Percentiles rank a stretch among this genome's conserved stretches.
Evolutionary conservation across 2,113 vertebrate genomes (phyloP).

Genomic region (Ibidorhyncha struthersii): DNA sequence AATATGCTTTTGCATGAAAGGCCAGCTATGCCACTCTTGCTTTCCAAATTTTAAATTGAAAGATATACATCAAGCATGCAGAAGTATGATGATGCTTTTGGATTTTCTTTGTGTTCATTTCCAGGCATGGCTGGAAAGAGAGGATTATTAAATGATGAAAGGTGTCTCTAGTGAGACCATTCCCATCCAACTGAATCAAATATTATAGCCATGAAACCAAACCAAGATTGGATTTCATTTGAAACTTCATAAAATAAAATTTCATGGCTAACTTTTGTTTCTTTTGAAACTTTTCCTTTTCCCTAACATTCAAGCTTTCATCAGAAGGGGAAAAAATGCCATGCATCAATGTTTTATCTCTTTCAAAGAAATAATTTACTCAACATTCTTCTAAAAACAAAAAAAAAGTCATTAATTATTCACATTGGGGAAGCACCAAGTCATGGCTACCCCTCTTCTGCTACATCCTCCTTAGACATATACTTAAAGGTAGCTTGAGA

Average conservation of each 20-base stretch:
- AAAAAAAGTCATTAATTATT: not conserved
- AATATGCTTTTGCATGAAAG: not conserved
- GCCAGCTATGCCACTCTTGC: slow-evolving; percentile 11
- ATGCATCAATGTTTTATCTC: not conserved
- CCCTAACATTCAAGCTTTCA: not conserved
- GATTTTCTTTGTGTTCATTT: not conserved
- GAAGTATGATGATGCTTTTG: not conserved
- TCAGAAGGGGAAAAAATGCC: not conserved
- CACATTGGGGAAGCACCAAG: not conserved
- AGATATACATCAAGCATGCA: not conserved
- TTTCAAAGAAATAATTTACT: not conserved
- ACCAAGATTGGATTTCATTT: not conserved
- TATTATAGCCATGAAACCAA: not conserved
- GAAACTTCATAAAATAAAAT: not conserved
- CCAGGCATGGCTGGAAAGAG: not conserved
- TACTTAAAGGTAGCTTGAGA: not conserved
- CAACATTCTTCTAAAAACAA: not conserved
- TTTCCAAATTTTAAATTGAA: not conserved
- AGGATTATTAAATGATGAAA: not conserved
- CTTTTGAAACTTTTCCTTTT: not conserved
- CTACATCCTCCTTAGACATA: not conserved
- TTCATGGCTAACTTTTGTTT: not conserved
- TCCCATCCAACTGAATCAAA: not conserved
- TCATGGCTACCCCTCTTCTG: not conserved
- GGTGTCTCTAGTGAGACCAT: not conserved